Evolutionary conservation across 2,113 vertebrate genomes (phyloP).

Genomic region (Cochlearius cochlearius): DNA sequence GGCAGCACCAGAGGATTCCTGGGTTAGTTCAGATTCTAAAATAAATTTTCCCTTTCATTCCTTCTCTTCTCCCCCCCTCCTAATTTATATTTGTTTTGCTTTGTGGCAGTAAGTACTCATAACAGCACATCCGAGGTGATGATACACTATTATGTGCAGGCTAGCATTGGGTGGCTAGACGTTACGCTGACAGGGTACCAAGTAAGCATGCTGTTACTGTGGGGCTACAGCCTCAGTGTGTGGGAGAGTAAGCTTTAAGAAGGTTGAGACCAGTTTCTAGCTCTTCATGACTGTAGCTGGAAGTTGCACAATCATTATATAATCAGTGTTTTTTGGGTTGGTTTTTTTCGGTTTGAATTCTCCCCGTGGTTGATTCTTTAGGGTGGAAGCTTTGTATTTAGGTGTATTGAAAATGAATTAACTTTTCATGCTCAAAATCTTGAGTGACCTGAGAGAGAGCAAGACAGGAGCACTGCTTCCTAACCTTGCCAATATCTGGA

Average conservation of each 20-base stretch:
- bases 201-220: background rate
- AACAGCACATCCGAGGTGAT: background rate
- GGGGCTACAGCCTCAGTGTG: rapidly evolving
- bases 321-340: rapidly evolving
- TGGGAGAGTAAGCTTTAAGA: background rate
- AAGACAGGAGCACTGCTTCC: background rate
- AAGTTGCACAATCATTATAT: background rate
- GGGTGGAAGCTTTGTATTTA: background rate
- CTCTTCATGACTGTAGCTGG: background rate
- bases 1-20: background rate
- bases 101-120: background rate
- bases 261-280: background rate
- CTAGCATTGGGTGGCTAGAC: background rate
- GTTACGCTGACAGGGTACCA: background rate
- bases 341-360: background rate
- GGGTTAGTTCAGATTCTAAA: background rate
- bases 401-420: background rate
- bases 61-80: rapidly evolving
- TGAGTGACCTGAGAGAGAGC: background rate
- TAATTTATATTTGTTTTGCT: background rate
- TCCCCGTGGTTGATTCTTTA: background rate
- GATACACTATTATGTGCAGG: rapidly evolving
- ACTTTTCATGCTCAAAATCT: background rate
- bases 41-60: background rate
- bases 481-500: background rate